Conservation (phyloP, 2,888 invertebrate species). For the Phalangium opilio region DNA sequence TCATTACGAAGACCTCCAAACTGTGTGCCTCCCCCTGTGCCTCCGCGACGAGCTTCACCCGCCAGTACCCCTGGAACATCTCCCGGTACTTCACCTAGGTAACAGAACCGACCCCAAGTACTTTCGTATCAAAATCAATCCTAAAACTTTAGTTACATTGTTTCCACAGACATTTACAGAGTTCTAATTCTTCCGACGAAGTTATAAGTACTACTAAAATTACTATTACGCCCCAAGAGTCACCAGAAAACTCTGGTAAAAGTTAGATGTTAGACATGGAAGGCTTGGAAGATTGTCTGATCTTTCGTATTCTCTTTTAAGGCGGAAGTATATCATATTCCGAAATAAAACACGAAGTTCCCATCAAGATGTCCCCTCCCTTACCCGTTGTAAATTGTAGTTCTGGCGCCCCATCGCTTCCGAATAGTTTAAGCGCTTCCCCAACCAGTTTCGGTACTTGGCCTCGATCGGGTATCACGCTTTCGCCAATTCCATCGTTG, state of each 20-base stretch:
- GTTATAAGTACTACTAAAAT: slow-evolving; percentile 6
- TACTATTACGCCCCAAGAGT: slow-evolving; percentile 13
- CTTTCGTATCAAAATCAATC: too few species aligned
- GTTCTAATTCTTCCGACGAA: too few species aligned
- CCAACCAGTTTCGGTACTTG: slow-evolving; percentile 17
- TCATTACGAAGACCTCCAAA: slow-evolving; percentile 23
- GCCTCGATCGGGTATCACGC: slow-evolving; percentile 16
- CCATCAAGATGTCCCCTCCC: slow-evolving; percentile 4
- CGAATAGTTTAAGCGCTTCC: slow-evolving; percentile 1
- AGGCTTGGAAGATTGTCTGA: too few species aligned
- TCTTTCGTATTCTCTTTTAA: slow-evolving; percentile 8
- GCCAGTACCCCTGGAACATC: slow-evolving; percentile 29
- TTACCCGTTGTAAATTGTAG: slow-evolving; percentile 3
- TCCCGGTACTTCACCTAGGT: slow-evolving; percentile 27
- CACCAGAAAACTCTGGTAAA: slow-evolving; percentile 17
- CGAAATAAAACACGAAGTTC: slow-evolving; percentile 15
- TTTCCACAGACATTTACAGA: too few species aligned
- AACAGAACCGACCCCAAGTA: too few species aligned
- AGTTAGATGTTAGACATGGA: too few species aligned
- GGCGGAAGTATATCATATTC: slow-evolving; percentile 18
- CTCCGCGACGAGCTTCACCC: slow-evolving; percentile 39
- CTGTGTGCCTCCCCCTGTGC: slow-evolving; percentile 43
- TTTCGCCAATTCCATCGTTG: slow-evolving; percentile 12
- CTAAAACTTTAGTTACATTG: too few species aligned
- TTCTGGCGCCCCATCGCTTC: background rate